Conservation (phyloP, 2,797 vertebrate genomes). For the Acanthurus tractus region DNA sequence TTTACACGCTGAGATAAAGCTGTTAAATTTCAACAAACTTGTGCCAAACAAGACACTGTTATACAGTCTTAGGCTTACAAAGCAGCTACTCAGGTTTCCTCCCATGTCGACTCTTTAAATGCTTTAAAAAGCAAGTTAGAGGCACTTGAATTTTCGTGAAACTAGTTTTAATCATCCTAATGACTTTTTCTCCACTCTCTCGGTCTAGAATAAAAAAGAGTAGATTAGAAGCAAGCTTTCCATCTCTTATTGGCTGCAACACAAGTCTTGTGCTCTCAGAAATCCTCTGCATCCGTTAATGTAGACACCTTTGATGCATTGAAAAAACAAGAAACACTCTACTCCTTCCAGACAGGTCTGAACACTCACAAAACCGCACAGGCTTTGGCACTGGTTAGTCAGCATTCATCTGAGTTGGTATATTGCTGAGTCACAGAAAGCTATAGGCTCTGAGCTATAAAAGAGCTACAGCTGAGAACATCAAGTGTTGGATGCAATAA, state of each 20-base stretch:
- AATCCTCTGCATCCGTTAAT: slow-evolving; percentile 35
- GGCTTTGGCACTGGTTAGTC: slow-evolving; percentile 53
- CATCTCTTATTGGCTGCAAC: slow-evolving; percentile 24
- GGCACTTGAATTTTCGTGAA: not conserved
- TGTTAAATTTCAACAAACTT: slow-evolving; percentile 63
- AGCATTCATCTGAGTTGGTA: slow-evolving; percentile 27
- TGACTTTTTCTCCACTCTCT: slow-evolving; percentile 17
- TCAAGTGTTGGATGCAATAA: slow-evolving; percentile 69
- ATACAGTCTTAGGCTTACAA: slow-evolving; percentile 25
- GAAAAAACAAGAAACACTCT: slow-evolving; percentile 58
- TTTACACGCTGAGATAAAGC: slow-evolving; percentile 71
- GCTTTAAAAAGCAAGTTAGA: slow-evolving; percentile 16
- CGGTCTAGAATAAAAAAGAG: slow-evolving; percentile 3
- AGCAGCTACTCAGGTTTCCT: slow-evolving; percentile 30
- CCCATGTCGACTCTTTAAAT: slow-evolving; percentile 26
- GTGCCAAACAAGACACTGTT: slow-evolving; percentile 63
- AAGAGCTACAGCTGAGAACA: slow-evolving; percentile 54
- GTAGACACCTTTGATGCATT: slow-evolving; percentile 56
- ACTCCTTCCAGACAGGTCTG: slow-evolving; percentile 58
- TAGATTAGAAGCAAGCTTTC: not conserved
- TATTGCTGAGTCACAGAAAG: slow-evolving; percentile 62
- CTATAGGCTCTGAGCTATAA: slow-evolving; percentile 58
- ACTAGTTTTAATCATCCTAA: slow-evolving; percentile 11
- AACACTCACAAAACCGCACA: slow-evolving; percentile 64
- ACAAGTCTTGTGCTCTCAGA: slow-evolving; percentile 32